Evolutionary conservation across 2,888 invertebrate species (phyloP), one percentile per base, ranked within the genome.

Genomic region (Ochropleura plecta): DNA sequence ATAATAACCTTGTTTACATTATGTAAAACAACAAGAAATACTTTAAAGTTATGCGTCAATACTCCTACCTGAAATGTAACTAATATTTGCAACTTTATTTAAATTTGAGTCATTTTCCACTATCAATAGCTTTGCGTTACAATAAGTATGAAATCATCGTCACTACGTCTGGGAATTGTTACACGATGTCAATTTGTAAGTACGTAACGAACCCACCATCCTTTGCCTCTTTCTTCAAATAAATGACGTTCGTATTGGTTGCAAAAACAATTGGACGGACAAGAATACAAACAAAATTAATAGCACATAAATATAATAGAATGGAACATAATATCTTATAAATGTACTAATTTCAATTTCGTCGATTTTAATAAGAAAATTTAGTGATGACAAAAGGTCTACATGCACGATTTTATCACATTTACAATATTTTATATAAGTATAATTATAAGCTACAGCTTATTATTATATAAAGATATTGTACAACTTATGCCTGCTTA

Each of bases 1-100:
- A 60, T 76, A 72, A 73, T 76, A 80, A 66, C 67, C 62, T 70
- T 72, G 53, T 85, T 76, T 65, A 67, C 55, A 67, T 55, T 75
- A 70, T 16, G 51, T 70, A 76, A 60, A 62, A 42, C 62, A 70
- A 67, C 40, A 60, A 70, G n/a, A 20, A 69, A 51, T 65, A 76
- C 64, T 65, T 65, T 18, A 63, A 48, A 60, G 16, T 51, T 18
- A 59, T 76, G 79, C 76, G 69, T 76, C 82, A 79, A 66, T 62
- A 55, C 16, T 62, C 12, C 44, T 55, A 79, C 76, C 76, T 79
- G 76, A 64, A 60, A 53, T 20, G 16, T 49, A 53, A n/a, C 42
- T 42, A 30, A 42, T 78, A 53, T 55, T 79, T 10, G 48, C 20
- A 20, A 20, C 12, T 63, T 49, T 49, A 30, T 53, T 79, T 60